Base-by-base conservation (phyloP, 2,113 vertebrate genomes). In the Ammospiza caudacuta region DNA sequence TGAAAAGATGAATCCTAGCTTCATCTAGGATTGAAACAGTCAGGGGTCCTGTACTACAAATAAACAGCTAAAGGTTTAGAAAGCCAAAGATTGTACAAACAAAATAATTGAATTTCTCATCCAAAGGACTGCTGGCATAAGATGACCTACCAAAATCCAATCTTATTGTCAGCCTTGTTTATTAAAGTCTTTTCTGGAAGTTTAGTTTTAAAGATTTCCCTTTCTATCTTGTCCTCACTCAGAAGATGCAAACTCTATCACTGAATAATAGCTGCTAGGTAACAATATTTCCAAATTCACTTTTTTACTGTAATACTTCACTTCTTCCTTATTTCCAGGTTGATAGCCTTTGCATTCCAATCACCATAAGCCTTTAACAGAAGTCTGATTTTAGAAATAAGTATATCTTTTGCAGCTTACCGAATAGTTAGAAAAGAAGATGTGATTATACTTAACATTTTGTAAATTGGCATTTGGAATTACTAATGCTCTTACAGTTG, bases 71-170 rank as follows among this genome's bases (percentile, higher is more conserved):
- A 51, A 93, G 52, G 41, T 90, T 80, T 83, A 83, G 85, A 86
- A 88, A 89, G 52, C 63, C 62, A 90, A 68, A 44, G 24, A 64
- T 21, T 79, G 44, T 89, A 79, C 80, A 91, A 87, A 90, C 49
- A 79, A 87, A 94, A 83, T 93, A 93, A 81, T n/a, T 93, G 14
- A 89, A 78, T 83, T 92, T 31, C 68, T 91, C 43, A 85, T 94
- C 68, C 61, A 81, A 88, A 95, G 39, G 21, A 66, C 47, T 81
- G 44, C 76, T 75, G 44, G 27, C 67, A 6, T 80, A 49, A 90
- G 64, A 23, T 81, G 88, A 94, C 88, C 61, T 85, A 90, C 44
- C 54, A 75, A 72, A 83, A 61, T 86, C 33, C 52, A 61, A 33
- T 66, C 17, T 93, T 76, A 51, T 2, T 86, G 28, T 90, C 57